These are phyloP conservation scores for Geodia barretti DNA, from an alignment of 37 sponge, comb jelly and placozoan species.

Conservation along the genomic window DNA sequence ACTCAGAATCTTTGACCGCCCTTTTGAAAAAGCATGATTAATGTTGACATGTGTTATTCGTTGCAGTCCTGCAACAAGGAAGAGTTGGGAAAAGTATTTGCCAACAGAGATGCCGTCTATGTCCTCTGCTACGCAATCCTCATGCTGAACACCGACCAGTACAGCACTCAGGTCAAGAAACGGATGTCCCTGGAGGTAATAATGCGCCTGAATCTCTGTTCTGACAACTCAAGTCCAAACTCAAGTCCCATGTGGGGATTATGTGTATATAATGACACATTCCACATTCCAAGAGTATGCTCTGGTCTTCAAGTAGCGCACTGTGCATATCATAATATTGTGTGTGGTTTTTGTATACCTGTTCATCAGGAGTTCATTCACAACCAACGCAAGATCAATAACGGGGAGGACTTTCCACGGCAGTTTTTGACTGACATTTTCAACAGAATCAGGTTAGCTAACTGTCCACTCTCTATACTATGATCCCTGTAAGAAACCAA, in stretches of 20 bases:
- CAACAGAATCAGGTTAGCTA: constrained; percentile 63
- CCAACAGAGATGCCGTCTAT: constrained; percentile 82
- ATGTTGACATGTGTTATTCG: too few species aligned
- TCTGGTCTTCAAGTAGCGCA: too few species aligned
- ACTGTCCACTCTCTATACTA: too few species aligned
- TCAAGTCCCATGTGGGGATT: too few species aligned
- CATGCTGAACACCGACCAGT: constrained; percentile 94
- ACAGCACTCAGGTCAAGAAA: constrained; percentile 73
- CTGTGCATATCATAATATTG: too few species aligned
- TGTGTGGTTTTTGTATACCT: too few species aligned
- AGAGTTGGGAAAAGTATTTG: constrained; percentile 68
- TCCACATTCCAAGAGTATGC: too few species aligned
- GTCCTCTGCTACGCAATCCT: constrained; percentile 91
- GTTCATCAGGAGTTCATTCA: constrained; percentile 68
- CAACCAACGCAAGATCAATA: constrained; percentile 82
- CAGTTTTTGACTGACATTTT: constrained; percentile 80
- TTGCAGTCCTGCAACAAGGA: background rate
- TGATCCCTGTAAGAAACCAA: constrained; percentile 1
- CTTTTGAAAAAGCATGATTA: too few species aligned
- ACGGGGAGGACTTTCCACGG: constrained; percentile 73
- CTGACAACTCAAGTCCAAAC: too few species aligned
- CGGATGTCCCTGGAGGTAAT: constrained; percentile 79
- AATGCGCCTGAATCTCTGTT: too few species aligned
- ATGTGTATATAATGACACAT: too few species aligned
- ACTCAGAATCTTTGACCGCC: too few species aligned